Evolutionary conservation across 2,888 invertebrate species (phyloP).

Genomic region (Xylocampa areola): DNA sequence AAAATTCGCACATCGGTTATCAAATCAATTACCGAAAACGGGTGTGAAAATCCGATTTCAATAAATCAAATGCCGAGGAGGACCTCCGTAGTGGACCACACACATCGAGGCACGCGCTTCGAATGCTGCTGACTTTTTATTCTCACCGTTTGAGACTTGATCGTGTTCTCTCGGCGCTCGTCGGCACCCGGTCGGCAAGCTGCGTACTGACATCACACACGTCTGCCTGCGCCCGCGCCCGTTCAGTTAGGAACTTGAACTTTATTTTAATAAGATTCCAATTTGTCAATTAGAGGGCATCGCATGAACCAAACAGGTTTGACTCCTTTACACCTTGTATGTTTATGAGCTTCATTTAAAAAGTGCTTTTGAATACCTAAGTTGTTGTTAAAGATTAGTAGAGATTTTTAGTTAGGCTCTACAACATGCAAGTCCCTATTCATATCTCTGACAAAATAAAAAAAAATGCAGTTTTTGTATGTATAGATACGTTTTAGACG

Average conservation of each 20-base stretch:
- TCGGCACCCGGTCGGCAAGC: constrained; percentile 83
- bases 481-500: too few relatives aligned
- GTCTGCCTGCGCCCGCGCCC: constrained; percentile 75
- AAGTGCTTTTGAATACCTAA: constrained; percentile 70
- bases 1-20: constrained; percentile 50
- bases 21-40: constrained; percentile 73
- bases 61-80: constrained; percentile 84
- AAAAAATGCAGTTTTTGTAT: too few relatives aligned
- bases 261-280: constrained; percentile 92
- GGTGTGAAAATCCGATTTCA: constrained; percentile 85
- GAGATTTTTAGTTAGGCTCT: constrained; percentile 2
- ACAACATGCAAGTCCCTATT: not conserved
- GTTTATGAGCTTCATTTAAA: constrained; percentile 77
- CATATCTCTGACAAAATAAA: constrained; percentile 7
- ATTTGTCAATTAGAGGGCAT: constrained; percentile 92
- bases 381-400: constrained; percentile 44
- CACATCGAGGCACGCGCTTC: constrained; percentile 94
- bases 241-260: constrained; percentile 87
- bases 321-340: constrained; percentile 85
- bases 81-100: constrained; percentile 92
- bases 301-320: constrained; percentile 86
- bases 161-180: constrained; percentile 81
- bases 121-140: constrained; percentile 89
- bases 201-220: constrained; percentile 76
- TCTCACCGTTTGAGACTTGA: constrained; percentile 75